These are phyloP conservation scores for Hydrophis major DNA, from an alignment of 2,797 vertebrate genomes.

Conservation along the genomic window DNA sequence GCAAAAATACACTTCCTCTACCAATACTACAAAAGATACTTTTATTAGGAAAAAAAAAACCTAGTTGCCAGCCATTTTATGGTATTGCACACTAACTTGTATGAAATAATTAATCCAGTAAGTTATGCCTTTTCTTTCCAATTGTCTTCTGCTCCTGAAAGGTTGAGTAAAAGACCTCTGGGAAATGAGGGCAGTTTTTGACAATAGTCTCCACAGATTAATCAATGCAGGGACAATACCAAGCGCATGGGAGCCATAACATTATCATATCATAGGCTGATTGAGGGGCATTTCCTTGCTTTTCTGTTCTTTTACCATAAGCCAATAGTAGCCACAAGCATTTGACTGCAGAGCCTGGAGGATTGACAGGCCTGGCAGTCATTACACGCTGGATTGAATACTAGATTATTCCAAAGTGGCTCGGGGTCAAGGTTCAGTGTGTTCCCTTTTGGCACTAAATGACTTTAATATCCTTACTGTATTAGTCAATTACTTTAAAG, in stretches of 20 bases:
- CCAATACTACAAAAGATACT: slow-evolving; percentile 61
- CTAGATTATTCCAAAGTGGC: slow-evolving; percentile 99
- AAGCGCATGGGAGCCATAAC: slow-evolving; percentile 79
- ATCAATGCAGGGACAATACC: slow-evolving; percentile 80
- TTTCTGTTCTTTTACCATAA: slow-evolving; percentile 82
- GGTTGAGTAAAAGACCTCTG: slow-evolving; percentile 76
- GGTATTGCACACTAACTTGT: slow-evolving; percentile 53
- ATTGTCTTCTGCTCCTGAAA: slow-evolving; percentile 75
- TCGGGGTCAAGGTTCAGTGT: slow-evolving; percentile 98
- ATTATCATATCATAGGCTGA: slow-evolving; percentile 81
- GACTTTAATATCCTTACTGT: slow-evolving; percentile 99
- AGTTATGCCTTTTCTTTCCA: slow-evolving; percentile 73
- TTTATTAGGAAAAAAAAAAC: slow-evolving; percentile 40
- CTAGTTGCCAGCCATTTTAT: slow-evolving; percentile 53
- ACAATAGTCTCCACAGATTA: slow-evolving; percentile 82
- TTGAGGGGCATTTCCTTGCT: slow-evolving; percentile 79
- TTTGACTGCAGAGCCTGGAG: slow-evolving; percentile 88
- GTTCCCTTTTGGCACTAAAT: slow-evolving; percentile 99
- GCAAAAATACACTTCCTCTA: slow-evolving; percentile 52
- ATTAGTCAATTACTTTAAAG: slow-evolving; percentile 99
- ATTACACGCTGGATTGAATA: slow-evolving; percentile 99
- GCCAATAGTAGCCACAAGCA: slow-evolving; percentile 83
- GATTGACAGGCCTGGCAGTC: slow-evolving; percentile 99
- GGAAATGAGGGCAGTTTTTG: slow-evolving; percentile 79
- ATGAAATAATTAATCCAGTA: slow-evolving; percentile 75